Percentiles rank a stretch among this genome's conserved stretches.
Evolutionary conservation across 2,113 vertebrate genomes (phyloP).

Genomic region (Perca schrenkii): DNA sequence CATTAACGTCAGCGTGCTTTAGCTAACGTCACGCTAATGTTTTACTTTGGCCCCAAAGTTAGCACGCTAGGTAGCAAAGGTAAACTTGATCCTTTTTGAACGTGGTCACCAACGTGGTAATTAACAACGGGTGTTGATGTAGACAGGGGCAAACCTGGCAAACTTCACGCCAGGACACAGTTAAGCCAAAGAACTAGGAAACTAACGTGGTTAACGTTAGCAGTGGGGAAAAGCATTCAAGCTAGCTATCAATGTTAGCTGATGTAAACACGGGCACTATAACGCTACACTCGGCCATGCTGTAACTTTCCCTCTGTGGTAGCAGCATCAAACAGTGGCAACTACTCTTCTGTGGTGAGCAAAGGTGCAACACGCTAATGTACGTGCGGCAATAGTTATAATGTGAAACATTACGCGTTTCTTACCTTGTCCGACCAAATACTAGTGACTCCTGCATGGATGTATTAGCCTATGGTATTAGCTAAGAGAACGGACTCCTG

Average conservation of each 20-base stretch:
- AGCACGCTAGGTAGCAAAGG: constrained; percentile 16
- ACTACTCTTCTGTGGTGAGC: accelerated
- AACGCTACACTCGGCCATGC: neutral
- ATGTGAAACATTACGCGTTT: neutral
- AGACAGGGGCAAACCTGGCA: accelerated
- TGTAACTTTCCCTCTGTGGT: neutral
- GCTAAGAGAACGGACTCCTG: constrained; percentile 23
- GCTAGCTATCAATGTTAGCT: constrained; percentile 42
- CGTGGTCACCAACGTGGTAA: accelerated
- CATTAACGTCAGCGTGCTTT: neutral
- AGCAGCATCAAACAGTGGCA: neutral
- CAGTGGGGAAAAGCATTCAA: neutral
- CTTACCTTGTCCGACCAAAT: constrained; percentile 52
- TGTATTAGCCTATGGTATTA: no score
- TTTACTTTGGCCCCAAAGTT: constrained; percentile 9
- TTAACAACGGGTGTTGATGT: accelerated
- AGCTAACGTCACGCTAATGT: neutral
- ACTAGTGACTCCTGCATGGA: constrained; percentile 29
- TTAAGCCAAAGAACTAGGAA: neutral
- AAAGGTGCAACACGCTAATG: no score
- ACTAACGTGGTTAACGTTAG: neutral
- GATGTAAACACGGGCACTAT: constrained; percentile 43
- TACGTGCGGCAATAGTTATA: accelerated
- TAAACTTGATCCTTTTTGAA: neutral
- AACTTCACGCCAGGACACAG: neutral